Evolutionary conservation across 2,888 invertebrate species (phyloP).

Genomic region (Hydriomena furcata): DNA sequence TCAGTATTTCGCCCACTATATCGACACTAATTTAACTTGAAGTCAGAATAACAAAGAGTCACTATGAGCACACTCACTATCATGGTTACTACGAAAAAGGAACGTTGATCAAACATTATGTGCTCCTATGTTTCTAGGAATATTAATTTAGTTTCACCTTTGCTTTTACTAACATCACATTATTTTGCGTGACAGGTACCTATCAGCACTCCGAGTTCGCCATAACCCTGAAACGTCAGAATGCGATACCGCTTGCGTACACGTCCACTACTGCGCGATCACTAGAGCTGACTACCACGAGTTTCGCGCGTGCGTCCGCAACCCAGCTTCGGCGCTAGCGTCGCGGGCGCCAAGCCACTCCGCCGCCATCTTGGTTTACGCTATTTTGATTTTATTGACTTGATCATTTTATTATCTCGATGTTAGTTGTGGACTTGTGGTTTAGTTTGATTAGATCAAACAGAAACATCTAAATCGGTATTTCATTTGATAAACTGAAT

Average conservation of each 20-base stretch:
- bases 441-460: neutral
- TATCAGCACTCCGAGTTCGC: conserved; percentile 89
- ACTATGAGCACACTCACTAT: too few species aligned
- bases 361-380: conserved; percentile 71
- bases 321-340: conserved; percentile 90
- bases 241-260: conserved; percentile 90
- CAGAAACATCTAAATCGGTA: neutral
- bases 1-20: too few species aligned
- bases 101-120: too few species aligned
- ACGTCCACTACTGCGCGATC: conserved; percentile 94
- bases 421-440: conserved; percentile 14
- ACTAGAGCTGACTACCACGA: conserved; percentile 92
- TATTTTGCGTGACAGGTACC: conserved; percentile 83
- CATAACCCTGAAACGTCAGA: conserved; percentile 77
- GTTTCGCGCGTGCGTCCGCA: conserved; percentile 91
- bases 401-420: conserved; percentile 39
- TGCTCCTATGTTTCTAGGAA: too few species aligned
- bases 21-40: too few species aligned
- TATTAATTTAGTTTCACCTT: too few species aligned
- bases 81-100: too few species aligned
- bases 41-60: too few species aligned
- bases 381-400: conserved; percentile 64
- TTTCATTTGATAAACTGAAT: too few species aligned
- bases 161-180: too few species aligned
- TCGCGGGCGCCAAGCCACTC: conserved; percentile 80